Conservation (phyloP, 2,888 invertebrate species). For the Sminthurinus aureus region DNA sequence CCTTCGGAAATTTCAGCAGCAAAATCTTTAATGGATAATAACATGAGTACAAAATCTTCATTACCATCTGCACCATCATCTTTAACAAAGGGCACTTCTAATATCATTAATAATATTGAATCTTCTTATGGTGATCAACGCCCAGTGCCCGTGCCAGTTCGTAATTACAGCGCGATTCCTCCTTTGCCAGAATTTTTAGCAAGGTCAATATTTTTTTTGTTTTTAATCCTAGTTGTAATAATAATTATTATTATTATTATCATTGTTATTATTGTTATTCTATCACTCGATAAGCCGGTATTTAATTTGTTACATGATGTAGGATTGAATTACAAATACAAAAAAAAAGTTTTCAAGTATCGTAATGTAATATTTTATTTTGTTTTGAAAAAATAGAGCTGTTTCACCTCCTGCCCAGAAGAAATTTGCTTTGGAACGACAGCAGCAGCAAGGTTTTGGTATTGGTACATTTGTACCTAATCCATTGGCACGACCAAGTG, state of each 20-base stretch:
- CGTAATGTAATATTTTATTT: background rate
- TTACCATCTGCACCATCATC: too few relatives aligned
- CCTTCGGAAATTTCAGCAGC: background rate
- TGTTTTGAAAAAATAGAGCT: slow-evolving; percentile 18
- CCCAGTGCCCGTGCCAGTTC: background rate
- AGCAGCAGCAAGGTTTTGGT: background rate
- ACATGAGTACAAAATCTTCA: background rate
- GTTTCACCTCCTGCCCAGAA: slow-evolving; percentile 22
- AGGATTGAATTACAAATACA: too few relatives aligned
- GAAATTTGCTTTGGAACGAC: background rate
- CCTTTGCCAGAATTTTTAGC: slow-evolving; percentile 6
- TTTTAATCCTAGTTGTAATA: background rate
- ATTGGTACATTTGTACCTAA: slow-evolving; percentile 21
- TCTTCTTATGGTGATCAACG: background rate
- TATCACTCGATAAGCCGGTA: background rate
- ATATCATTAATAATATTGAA: background rate
- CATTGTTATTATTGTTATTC: background rate
- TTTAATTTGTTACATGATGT: background rate
- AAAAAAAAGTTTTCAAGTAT: too few relatives aligned
- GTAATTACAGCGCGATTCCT: background rate
- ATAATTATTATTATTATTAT: background rate
- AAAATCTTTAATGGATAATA: background rate
- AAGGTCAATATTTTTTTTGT: slow-evolving; percentile 2
- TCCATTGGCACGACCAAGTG: slow-evolving; percentile 18
- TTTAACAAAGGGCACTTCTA: background rate